Base-by-base conservation (phyloP, 2,113 vertebrate species). In the Heloderma charlesbogerti region DNA sequence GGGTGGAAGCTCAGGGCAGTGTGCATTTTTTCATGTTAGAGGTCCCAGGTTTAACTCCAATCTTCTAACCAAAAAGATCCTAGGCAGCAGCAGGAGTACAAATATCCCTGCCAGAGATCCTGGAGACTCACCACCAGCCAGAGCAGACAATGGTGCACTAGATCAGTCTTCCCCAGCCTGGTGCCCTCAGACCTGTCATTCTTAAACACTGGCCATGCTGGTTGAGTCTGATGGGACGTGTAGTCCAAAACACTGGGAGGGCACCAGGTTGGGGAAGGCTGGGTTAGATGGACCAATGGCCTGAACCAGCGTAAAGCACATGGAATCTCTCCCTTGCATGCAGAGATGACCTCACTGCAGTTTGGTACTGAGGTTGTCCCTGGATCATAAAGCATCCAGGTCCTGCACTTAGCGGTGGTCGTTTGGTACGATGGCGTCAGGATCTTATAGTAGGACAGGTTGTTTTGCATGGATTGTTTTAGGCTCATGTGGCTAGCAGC, bases 381-480 rank as follows among this genome's bases (percentile, higher is more conserved):
- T 78, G 88, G 60, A 88, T 91, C 86, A 89, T 54, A 66, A 86
- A 18, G 43, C 31, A 16, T 6, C 7, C 0, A 48, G 72, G 69
- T 87, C 40, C 63, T 43, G 9, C 63, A 86, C 85, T 54, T 18
- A 7, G 4, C 89, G 81, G 88, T 66, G 71, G 40, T 84, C 87
- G 10, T 57, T 79, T 79, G 16, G n/a, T 40, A n/a, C 27, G 77
- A 0, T 87, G 92, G 57, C 67, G 51, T 94, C 91, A 22, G 51
- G 6, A 60, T 4, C n/a, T 3, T 25, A 89, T 78, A 54, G 71
- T 20, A 25, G 57, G 27, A 82, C 89, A 93, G 79, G 63, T 0
- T 6, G 71, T 84, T 20, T 6, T 66, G 6, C 87, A 75, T 84
- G 15, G 10, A 22, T n/a, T 40, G 22, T 10, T 54, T 45, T 67